These are phyloP conservation scores for Sinocyclocheilus rhinocerous DNA, from an alignment of 2,113 vertebrate species.

Conservation along the genomic window DNA sequence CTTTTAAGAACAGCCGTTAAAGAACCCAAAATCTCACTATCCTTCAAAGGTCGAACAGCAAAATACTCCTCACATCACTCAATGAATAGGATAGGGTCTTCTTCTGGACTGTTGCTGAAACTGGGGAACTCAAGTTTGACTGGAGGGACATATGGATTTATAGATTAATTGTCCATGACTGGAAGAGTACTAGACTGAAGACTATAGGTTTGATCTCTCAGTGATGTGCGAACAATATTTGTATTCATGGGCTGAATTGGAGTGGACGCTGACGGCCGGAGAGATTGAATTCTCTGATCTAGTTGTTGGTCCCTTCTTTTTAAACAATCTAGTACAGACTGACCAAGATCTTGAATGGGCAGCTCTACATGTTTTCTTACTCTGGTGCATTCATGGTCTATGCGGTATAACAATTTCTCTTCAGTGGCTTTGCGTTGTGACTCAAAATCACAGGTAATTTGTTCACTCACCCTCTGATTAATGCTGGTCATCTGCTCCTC, in stretches of 20 bases:
- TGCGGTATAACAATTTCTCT: too few species aligned
- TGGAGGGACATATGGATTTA: too few species aligned
- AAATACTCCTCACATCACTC: not conserved
- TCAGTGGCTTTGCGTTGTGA: not conserved
- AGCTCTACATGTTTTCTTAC: too few species aligned
- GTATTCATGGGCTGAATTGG: too few species aligned
- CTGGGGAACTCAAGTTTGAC: too few species aligned
- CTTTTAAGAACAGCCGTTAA: not conserved
- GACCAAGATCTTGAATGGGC: not conserved
- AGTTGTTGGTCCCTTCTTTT: not conserved
- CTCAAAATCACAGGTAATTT: not conserved
- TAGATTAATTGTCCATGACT: too few species aligned
- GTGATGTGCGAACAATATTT: too few species aligned
- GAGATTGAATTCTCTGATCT: too few species aligned
- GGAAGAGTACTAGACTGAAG: too few species aligned
- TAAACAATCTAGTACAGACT: not conserved
- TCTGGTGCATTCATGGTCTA: too few species aligned
- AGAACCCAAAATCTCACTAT: constrained; percentile 2
- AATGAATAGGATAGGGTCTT: not conserved
- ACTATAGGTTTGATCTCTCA: too few species aligned
- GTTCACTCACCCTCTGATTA: not conserved
- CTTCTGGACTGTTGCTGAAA: not conserved
- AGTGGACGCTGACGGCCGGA: too few species aligned
- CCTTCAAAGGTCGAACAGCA: not conserved
- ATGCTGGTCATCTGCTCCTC: not conserved